A percentile compares a stretch with the other conserved stretches of the same genome.
Conservation (phyloP, 2,888 invertebrate genomes). For the Aspidiotus destructor region DNA sequence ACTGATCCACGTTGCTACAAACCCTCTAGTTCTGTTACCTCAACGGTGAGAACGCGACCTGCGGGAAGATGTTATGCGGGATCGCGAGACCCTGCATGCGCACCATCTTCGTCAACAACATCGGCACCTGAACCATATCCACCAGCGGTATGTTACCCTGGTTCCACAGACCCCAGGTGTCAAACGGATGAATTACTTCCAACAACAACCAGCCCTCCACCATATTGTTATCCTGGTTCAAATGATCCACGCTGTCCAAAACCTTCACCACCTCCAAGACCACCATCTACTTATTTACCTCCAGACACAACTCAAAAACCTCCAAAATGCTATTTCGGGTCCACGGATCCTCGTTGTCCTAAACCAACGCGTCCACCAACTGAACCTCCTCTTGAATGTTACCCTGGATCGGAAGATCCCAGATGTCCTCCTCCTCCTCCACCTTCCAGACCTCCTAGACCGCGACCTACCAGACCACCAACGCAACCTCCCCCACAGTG, state of each 20-base stretch:
- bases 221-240: conserved; percentile 41
- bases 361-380: conserved; percentile 35
- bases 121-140: conserved; percentile 37
- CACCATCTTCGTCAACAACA: conserved; percentile 34
- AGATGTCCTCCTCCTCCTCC: conserved; percentile 41
- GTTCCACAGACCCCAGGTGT: conserved; percentile 37
- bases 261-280: conserved; percentile 38
- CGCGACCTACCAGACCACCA: conserved; percentile 34
- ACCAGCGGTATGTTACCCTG: conserved; percentile 37
- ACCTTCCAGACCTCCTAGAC: conserved; percentile 35
- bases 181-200: conserved; percentile 37
- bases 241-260: conserved; percentile 36
- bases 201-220: conserved; percentile 38
- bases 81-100: conserved; percentile 44
- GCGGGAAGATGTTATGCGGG: conserved; percentile 42
- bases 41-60: conserved; percentile 37
- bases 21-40: conserved; percentile 35
- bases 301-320: conserved; percentile 33
- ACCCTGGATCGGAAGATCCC: conserved; percentile 40
- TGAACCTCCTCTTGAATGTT: conserved; percentile 37
- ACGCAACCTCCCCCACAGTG: conserved; percentile 38
- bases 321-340: conserved; percentile 8
- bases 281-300: conserved; percentile 35
- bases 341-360: conserved; percentile 39
- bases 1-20: conserved; percentile 41